Conservation (phyloP, 2,888 invertebrate genomes). For the Tetropium fuscum region DNA sequence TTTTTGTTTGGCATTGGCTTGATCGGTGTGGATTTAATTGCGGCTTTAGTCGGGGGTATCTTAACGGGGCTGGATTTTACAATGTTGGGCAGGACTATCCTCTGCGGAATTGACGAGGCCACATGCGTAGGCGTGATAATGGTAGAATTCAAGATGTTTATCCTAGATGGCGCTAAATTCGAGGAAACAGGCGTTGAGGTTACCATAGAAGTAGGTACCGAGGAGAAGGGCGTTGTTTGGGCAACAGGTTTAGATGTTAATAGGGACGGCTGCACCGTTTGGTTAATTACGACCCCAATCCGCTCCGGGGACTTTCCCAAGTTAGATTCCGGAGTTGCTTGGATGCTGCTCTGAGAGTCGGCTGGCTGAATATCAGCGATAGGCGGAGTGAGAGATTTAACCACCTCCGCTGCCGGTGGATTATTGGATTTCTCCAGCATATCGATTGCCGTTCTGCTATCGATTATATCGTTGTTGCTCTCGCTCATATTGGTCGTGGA, state of each 20-base stretch:
- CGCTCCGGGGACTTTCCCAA: constrained; percentile 53
- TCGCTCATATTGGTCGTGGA: constrained; percentile 32
- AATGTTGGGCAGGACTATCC: constrained; percentile 68
- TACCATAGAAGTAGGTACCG: constrained; percentile 56
- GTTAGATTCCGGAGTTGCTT: constrained; percentile 56
- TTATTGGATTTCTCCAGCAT: constrained; percentile 52
- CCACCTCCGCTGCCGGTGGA: constrained; percentile 45
- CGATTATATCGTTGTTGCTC: constrained; percentile 40
- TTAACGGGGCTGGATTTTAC: constrained; percentile 67
- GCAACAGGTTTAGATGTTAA: constrained; percentile 57
- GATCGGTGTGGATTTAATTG: constrained; percentile 72
- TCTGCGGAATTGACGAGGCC: constrained; percentile 60
- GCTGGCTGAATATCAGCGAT: constrained; percentile 63
- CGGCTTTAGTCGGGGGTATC: constrained; percentile 68
- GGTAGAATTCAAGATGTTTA: constrained; percentile 61
- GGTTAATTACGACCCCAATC: constrained; percentile 42
- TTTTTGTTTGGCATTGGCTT: constrained; percentile 67
- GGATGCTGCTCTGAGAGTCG: constrained; percentile 62
- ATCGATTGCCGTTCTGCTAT: constrained; percentile 41
- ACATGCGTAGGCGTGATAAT: constrained; percentile 56
- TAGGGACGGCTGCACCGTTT: constrained; percentile 50
- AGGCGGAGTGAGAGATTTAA: constrained; percentile 60
- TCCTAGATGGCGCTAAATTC: constrained; percentile 56
- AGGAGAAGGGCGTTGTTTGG: constrained; percentile 59
- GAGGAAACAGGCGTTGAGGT: constrained; percentile 61